Evolutionary conservation across 1,140 invertebrate species (phyloP).

Genomic region (Diprion similis): DNA sequence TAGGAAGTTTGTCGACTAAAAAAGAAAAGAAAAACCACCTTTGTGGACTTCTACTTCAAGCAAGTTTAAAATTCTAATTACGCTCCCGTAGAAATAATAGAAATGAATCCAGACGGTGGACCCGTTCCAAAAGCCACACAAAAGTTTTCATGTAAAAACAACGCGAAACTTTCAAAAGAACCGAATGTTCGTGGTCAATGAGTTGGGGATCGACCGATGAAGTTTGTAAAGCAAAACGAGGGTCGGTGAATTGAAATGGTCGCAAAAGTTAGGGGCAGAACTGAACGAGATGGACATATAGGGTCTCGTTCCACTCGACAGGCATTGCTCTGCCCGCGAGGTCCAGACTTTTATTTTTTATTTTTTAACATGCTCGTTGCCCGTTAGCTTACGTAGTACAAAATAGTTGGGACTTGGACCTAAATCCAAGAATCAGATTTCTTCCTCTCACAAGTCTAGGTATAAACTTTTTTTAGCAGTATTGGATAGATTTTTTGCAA

Average conservation of each 20-base stretch:
- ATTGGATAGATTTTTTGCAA: no score
- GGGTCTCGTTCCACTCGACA: neutral
- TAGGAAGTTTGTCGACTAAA: neutral
- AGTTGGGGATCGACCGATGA: conserved; percentile 1
- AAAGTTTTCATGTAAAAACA: neutral
- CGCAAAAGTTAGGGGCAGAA: neutral
- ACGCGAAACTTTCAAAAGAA: neutral
- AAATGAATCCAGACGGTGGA: neutral
- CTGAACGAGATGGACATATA: neutral
- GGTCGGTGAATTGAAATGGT: conserved; percentile 7
- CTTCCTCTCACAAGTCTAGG: no score
- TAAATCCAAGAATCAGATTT: neutral
- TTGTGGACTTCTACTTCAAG: neutral
- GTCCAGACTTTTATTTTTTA: neutral
- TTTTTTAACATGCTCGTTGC: neutral
- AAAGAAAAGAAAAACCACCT: neutral
- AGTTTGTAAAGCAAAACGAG: conserved; percentile 1
- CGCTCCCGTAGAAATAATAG: neutral
- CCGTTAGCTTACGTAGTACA: neutral
- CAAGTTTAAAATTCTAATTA: neutral
- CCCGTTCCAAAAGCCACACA: neutral
- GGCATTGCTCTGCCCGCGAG: neutral
- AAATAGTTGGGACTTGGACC: neutral
- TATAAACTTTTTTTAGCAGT: no score
- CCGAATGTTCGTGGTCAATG: neutral